Conservation (phyloP, 2,888 invertebrate genomes). For the Drymonia ruficornis region DNA sequence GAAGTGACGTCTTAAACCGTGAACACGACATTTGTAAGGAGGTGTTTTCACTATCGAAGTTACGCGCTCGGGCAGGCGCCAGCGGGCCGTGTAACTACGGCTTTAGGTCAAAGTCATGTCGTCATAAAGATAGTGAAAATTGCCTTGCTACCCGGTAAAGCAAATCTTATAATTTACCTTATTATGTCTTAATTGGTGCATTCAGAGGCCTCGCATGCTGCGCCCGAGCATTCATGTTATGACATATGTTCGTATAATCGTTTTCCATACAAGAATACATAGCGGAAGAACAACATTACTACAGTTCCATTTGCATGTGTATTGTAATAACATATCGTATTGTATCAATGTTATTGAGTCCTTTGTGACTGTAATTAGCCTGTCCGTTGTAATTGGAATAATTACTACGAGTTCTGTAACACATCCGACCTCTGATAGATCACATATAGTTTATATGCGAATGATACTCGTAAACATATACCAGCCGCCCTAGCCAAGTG, state of each 20-base stretch:
- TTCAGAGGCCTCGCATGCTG: too few relatives aligned
- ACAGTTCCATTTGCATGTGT: not conserved
- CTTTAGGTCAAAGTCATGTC: slow-evolving; percentile 48
- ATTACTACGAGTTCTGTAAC: not conserved
- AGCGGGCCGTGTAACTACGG: slow-evolving; percentile 65
- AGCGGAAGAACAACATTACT: not conserved
- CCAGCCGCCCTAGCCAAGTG: too few relatives aligned
- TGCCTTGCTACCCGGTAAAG: too few relatives aligned
- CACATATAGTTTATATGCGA: not conserved
- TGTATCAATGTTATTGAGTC: not conserved
- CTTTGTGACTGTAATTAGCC: slow-evolving; percentile 1
- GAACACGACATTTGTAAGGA: slow-evolving; percentile 41
- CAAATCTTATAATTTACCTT: too few relatives aligned
- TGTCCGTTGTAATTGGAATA: not conserved
- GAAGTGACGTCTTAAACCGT: slow-evolving; percentile 62
- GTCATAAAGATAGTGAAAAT: slow-evolving; percentile 32
- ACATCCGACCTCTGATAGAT: slow-evolving; percentile 1
- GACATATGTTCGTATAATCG: too few relatives aligned
- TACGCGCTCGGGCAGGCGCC: slow-evolving; percentile 59
- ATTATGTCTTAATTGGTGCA: too few relatives aligned
- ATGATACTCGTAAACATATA: not conserved
- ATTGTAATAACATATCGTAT: not conserved
- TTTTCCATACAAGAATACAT: not conserved
- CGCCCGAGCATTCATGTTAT: too few relatives aligned
- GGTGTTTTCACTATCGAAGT: slow-evolving; percentile 72